Conservation (phyloP, 2,888 invertebrate species). For the Meiosimyza decipiens region DNA sequence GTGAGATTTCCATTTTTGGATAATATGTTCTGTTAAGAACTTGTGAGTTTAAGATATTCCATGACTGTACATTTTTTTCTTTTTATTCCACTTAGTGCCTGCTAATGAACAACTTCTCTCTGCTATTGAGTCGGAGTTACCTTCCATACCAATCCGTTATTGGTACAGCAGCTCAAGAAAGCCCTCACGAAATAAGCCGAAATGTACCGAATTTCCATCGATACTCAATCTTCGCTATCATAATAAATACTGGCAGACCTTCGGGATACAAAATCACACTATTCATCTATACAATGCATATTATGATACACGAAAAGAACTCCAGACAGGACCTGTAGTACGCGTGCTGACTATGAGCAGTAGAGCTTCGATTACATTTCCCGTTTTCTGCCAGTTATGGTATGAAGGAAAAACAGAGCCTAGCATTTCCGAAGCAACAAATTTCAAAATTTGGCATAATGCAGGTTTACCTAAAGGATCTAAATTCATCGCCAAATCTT, state of each 20-base stretch:
- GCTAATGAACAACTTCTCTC: not conserved
- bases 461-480: constrained; percentile 90
- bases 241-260: constrained; percentile 91
- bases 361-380: constrained; percentile 74
- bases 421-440: constrained; percentile 77
- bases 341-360: constrained; percentile 88
- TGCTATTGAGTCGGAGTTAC: constrained; percentile 79
- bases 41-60: too few relatives aligned
- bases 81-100: constrained; percentile 15
- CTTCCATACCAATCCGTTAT: constrained; percentile 83
- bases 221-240: constrained; percentile 89
- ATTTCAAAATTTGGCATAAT: constrained; percentile 87
- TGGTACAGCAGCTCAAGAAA: constrained; percentile 80
- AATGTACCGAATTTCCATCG: constrained; percentile 83
- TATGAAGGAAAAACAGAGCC: constrained; percentile 79
- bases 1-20: too few relatives aligned
- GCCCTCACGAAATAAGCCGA: constrained; percentile 68
- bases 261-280: constrained; percentile 80
- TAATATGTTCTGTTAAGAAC: too few relatives aligned
- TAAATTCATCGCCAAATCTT: constrained; percentile 85
- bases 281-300: constrained; percentile 91
- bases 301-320: constrained; percentile 80
- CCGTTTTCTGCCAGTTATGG: constrained; percentile 87
- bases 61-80: too few relatives aligned
- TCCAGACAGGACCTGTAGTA: constrained; percentile 78